Base-by-base conservation (phyloP, 92 coral and sea anemone genomes). In the Porites divaricata region DNA sequence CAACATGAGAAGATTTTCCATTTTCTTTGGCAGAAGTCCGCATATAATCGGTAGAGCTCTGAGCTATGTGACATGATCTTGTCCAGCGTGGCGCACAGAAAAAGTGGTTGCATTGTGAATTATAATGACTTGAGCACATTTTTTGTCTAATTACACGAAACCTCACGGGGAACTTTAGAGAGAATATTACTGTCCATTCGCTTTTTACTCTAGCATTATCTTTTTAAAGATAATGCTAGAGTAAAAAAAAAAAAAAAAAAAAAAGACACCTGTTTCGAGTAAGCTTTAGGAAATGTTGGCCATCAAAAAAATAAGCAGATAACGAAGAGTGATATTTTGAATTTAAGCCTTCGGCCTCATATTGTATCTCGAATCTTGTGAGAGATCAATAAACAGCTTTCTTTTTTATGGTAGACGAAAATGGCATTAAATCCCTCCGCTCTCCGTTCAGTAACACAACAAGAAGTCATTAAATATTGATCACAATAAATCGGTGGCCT, bases 61-160 rank as follows among this genome's bases (percentile, higher is more conserved):
- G 48, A 35, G 28, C 20, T 2, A 65, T 49, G 2, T 16, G 26
- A 51, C 49, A 54, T 54, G 12, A 57, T 59, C 56, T 80, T 51
- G 45, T 35, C 7, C 45, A 35, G 45, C 45, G 4, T 24, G 25
- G 7, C 17, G 84, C 53, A 25, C 75, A 4, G 54, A 69, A 59
- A 64, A 23, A 20, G 35, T 17, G 76, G 54, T 25, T 52, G 52
- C 70, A 5, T 19, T 16, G 26, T 72, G 58, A 21, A 21, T 57
- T 57, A 1, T 16, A 28, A 69, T 70, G 25, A 25, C n/a, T n/a
- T 6, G 13, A 17, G 68, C 67, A 28, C 63, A 35, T 80, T 53
- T 67, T 67, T 28, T 70, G 77, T 69, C 76, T 17, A 69, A 80
- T 80, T 80, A 19, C 56, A 75, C 56, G 53, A 80, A 80, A 80